phyloP scores from a whole-genome alignment of 2,888 invertebrate species.

The Epistrophe grossulariae region DNA sequence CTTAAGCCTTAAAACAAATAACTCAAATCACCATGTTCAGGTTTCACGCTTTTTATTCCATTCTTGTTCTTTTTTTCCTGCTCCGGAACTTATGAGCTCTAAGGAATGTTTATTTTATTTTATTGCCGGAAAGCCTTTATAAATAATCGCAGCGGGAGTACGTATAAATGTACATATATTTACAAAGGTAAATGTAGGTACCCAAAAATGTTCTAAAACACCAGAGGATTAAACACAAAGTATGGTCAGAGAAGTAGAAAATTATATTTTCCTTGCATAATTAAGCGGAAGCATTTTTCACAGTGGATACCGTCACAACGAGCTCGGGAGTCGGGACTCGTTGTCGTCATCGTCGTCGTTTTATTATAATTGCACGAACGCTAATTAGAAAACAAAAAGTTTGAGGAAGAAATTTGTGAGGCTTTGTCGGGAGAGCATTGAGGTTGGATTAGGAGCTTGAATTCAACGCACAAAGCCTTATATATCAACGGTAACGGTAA shows the following conservation, averaged over 20 bases:
- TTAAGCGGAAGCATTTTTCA: slow-evolving; percentile 66
- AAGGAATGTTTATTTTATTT: slow-evolving; percentile 33
- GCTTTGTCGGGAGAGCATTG: not conserved
- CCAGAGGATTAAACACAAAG: slow-evolving; percentile 19
- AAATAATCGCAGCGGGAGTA: slow-evolving; percentile 26
- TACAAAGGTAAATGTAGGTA: not conserved
- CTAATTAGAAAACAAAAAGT: slow-evolving; percentile 59
- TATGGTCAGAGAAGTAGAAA: slow-evolving; percentile 60
- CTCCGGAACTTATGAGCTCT: slow-evolving; percentile 16
- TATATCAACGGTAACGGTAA: not conserved
- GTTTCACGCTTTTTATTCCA: slow-evolving; percentile 27
- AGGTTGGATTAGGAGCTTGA: slow-evolving; percentile 6
- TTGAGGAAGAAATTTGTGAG: not conserved
- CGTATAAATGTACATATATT: not conserved
- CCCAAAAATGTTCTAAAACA: not conserved
- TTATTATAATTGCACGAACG: slow-evolving; percentile 40
- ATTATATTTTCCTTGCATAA: slow-evolving; percentile 74
- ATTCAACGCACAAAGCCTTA: not conserved
- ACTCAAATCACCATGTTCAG: slow-evolving; percentile 18
- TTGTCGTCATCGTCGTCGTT: slow-evolving; percentile 23
- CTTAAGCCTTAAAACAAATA: not conserved
- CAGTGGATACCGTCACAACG: slow-evolving; percentile 14
- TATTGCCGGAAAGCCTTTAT: slow-evolving; percentile 27
- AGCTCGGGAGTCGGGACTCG: not conserved
- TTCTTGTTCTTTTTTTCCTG: not conserved